Conservation (phyloP, 1,140 invertebrate species). For the Lutraria rhynchaena region DNA sequence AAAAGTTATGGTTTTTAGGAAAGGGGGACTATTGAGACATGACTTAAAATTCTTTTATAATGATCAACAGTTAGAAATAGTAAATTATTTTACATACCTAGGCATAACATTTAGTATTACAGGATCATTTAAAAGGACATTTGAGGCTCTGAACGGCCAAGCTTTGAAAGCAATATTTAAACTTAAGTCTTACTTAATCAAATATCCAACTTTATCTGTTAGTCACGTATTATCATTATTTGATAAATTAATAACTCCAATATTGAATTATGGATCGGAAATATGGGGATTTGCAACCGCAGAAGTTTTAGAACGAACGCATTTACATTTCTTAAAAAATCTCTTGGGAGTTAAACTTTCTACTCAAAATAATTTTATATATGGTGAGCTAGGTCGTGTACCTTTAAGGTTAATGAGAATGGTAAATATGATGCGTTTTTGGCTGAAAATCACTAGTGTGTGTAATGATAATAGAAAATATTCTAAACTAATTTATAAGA, state of each 20-base stretch:
- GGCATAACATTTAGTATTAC: constrained; percentile 19
- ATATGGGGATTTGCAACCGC: not conserved
- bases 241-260: not conserved
- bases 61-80: not conserved
- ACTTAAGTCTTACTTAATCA: constrained; percentile 4
- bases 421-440: too few relatives aligned
- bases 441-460: too few relatives aligned
- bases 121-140: too few relatives aligned
- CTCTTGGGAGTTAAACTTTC: not conserved
- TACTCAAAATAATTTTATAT: constrained; percentile 11
- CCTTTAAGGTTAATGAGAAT: too few relatives aligned
- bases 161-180: not conserved
- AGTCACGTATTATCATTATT: constrained; percentile 19
- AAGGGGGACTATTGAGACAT: not conserved
- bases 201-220: constrained; percentile 7
- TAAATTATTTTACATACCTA: constrained; percentile 19
- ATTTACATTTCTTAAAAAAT: not conserved
- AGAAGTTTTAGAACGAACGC: not conserved
- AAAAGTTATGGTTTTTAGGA: too few relatives aligned
- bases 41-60: constrained; percentile 21
- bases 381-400: too few relatives aligned
- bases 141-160: too few relatives aligned
- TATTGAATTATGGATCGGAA: constrained; percentile 18
- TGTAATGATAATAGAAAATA: too few relatives aligned
- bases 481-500: too few relatives aligned